A percentile compares a stretch with the other conserved stretches of the same genome.
phyloP scores from a whole-genome alignment of 2,113 vertebrate species.

The Stigmatopora nigra region DNA sequence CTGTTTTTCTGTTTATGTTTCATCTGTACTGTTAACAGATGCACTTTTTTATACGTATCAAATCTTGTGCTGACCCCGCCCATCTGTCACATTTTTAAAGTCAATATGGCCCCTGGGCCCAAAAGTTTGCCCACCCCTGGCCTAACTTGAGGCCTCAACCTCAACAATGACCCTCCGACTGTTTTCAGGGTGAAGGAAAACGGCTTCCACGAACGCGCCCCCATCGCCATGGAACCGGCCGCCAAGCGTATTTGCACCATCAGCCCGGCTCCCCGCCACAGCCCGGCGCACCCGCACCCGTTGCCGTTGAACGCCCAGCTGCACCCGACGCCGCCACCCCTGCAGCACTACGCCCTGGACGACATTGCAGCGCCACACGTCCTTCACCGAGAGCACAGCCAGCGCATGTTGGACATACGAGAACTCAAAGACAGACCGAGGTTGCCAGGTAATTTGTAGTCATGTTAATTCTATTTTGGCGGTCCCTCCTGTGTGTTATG shows the following conservation, averaged over 20 bases:
- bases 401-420: slow-evolving; percentile 83
- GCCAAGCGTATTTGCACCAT: slow-evolving; percentile 96
- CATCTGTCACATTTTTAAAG: too few species aligned
- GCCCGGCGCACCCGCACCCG: slow-evolving; percentile 84
- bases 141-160: not conserved
- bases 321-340: slow-evolving; percentile 89
- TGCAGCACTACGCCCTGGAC: slow-evolving; percentile 95
- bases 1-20: too few species aligned
- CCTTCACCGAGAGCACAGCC: slow-evolving; percentile 84
- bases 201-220: slow-evolving; percentile 83
- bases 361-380: slow-evolving; percentile 89
- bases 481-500: too few species aligned
- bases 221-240: slow-evolving; percentile 78
- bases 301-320: slow-evolving; percentile 82
- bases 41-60: too few species aligned
- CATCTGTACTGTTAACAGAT: too few species aligned
- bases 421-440: slow-evolving; percentile 86
- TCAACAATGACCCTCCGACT: not conserved
- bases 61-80: too few species aligned
- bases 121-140: too few species aligned
- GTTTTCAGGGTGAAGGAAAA: slow-evolving; percentile 80
- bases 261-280: slow-evolving; percentile 93
- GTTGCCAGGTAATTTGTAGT: slow-evolving; percentile 39
- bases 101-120: too few species aligned
- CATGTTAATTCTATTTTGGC: too few species aligned